A percentile compares a stretch with the other conserved stretches of the same genome.
phyloP scores from a whole-genome alignment of 2,888 invertebrate species.

The Hymenopus coronatus region DNA sequence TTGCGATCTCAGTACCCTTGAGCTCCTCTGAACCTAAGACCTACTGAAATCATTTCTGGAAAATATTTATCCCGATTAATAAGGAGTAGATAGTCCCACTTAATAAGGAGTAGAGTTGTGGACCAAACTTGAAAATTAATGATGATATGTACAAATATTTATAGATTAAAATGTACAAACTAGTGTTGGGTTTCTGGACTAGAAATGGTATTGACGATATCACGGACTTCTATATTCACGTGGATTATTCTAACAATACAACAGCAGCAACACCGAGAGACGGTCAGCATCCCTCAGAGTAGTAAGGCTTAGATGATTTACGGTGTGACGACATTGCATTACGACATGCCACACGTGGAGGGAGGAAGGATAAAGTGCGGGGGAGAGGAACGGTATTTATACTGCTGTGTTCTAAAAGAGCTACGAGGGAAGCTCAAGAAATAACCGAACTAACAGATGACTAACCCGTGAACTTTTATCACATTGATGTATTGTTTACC shows the following conservation, averaged over 20 bases:
- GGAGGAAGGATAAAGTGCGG: neutral
- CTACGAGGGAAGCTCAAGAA: neutral
- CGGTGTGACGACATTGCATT: conserved; percentile 23
- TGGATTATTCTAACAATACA: conserved; percentile 2
- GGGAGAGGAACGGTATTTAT: neutral
- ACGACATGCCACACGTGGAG: neutral
- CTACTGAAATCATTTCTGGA: too few species aligned
- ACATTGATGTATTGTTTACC: too few species aligned
- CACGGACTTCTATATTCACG: neutral
- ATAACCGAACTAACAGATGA: neutral
- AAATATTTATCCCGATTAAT: too few species aligned
- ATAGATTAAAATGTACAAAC: too few species aligned
- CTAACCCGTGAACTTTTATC: neutral
- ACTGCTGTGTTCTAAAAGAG: neutral
- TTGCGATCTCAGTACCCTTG: too few species aligned
- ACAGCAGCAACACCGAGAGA: neutral
- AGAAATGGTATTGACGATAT: neutral
- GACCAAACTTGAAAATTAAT: too few species aligned
- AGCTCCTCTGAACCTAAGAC: too few species aligned
- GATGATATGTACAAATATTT: too few species aligned
- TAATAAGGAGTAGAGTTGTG: too few species aligned
- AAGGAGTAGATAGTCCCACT: too few species aligned
- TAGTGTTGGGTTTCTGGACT: too few species aligned
- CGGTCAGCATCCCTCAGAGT: neutral
- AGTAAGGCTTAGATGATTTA: conserved; percentile 24